Percentiles rank a stretch among this genome's conserved stretches.
Evolutionary conservation across 2,113 vertebrate genomes (phyloP).

Genomic region (Chaetodon trifascialis): DNA sequence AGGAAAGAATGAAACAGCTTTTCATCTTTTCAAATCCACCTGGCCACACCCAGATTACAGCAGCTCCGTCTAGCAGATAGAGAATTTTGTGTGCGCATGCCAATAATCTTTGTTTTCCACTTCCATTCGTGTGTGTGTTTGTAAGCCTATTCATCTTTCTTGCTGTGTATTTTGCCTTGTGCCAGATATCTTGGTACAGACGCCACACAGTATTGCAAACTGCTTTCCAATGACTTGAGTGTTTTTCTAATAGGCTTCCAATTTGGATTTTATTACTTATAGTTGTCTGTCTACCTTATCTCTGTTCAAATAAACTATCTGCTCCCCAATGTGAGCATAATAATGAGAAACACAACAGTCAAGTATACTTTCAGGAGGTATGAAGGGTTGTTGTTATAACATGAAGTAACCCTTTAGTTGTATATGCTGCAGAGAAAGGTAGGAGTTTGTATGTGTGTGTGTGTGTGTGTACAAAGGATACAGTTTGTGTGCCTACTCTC

Average conservation of each 20-base stretch:
- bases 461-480: slow-evolving; percentile 6
- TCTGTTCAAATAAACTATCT: slow-evolving; percentile 18
- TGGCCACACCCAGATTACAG: slow-evolving; percentile 38
- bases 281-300: slow-evolving; percentile 17
- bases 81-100: not conserved
- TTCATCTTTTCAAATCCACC: slow-evolving; percentile 56
- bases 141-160: not conserved
- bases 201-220: slow-evolving; percentile 13
- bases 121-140: slow-evolving; percentile 24
- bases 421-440: not conserved
- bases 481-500: slow-evolving; percentile 16
- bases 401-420: not conserved
- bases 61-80: slow-evolving; percentile 1
- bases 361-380: slow-evolving; percentile 12
- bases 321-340: slow-evolving; percentile 4
- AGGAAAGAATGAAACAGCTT: slow-evolving; percentile 18
- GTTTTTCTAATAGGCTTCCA: slow-evolving; percentile 29
- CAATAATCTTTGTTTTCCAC: slow-evolving; percentile 16
- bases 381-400: slow-evolving; percentile 5
- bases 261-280: slow-evolving; percentile 55
- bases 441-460: not conserved
- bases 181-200: slow-evolving; percentile 18
- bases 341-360: not conserved
- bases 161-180: slow-evolving; percentile 10
- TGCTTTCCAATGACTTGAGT: slow-evolving; percentile 31